Conservation (phyloP, 1,140 invertebrate species). For the Ips typographus region DNA sequence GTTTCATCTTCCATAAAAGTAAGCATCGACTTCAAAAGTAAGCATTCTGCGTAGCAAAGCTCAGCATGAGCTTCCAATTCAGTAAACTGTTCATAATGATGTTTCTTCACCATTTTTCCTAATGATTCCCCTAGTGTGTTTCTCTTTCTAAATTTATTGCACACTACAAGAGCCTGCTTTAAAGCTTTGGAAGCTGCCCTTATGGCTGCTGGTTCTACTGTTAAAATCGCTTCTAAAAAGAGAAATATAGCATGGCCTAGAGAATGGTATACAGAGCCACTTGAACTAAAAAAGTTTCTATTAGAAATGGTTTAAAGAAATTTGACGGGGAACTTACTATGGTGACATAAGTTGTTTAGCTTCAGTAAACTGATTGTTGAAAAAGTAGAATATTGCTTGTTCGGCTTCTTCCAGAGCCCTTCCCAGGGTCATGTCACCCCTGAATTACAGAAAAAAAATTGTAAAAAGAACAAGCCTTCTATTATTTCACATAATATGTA, state of each 20-base stretch:
- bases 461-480: not conserved
- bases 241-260: conserved; percentile 86
- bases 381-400: conserved; percentile 76
- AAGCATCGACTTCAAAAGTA: conserved; percentile 84
- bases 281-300: conserved; percentile 61
- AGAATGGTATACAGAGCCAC: conserved; percentile 88
- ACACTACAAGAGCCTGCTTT: conserved; percentile 75
- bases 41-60: conserved; percentile 88
- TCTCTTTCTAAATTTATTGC: conserved; percentile 71
- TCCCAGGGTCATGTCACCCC: conserved; percentile 60
- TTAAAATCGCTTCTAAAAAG: conserved; percentile 90
- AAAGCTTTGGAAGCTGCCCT: conserved; percentile 70
- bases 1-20: conserved; percentile 95
- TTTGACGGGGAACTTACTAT: conserved; percentile 58
- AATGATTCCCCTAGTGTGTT: conserved; percentile 74
- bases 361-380: conserved; percentile 86
- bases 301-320: not conserved
- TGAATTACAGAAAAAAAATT: conserved; percentile 9
- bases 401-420: conserved; percentile 68
- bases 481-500: not conserved
- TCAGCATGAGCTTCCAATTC: conserved; percentile 92
- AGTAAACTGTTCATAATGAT: conserved; percentile 76
- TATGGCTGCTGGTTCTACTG: conserved; percentile 83
- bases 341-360: conserved; percentile 74
- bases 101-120: conserved; percentile 77